These are phyloP conservation scores for Zapus hudsonius DNA, from an alignment of 2,113 vertebrate species.

Conservation along the genomic window DNA sequence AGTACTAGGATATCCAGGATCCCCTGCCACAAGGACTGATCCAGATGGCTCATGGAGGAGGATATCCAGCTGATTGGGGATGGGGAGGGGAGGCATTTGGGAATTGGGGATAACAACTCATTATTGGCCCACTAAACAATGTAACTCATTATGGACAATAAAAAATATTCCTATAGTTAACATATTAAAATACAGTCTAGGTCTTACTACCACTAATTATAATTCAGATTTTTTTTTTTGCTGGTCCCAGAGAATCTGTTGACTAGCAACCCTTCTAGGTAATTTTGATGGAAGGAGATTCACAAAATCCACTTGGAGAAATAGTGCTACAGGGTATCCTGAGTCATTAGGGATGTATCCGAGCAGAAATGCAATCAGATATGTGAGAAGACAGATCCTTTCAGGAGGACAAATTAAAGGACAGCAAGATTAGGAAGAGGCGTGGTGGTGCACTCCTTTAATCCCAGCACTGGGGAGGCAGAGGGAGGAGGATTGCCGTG, in stretches of 20 bases:
- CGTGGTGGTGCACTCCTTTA: no score
- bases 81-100: no score
- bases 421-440: neutral
- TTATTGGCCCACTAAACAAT: no score
- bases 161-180: neutral
- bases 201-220: neutral
- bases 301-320: constrained; percentile 15
- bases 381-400: neutral
- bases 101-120: no score
- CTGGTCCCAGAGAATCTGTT: neutral
- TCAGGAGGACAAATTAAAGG: neutral
- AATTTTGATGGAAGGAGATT: constrained; percentile 7
- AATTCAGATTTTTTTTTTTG: neutral
- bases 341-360: neutral
- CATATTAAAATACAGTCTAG: constrained; percentile 25
- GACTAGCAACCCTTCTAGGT: neutral
- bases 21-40: no score
- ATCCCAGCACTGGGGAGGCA: no score
- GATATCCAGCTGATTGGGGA: no score
- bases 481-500: no score
- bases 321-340: neutral
- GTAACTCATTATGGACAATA: no score
- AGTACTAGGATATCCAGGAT: no score
- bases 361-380: neutral
- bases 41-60: no score